Evolutionary conservation across 2,113 vertebrate species (phyloP), one percentile per base, ranked within the genome.

Genomic region (Oncorhynchus gorbuscha): DNA sequence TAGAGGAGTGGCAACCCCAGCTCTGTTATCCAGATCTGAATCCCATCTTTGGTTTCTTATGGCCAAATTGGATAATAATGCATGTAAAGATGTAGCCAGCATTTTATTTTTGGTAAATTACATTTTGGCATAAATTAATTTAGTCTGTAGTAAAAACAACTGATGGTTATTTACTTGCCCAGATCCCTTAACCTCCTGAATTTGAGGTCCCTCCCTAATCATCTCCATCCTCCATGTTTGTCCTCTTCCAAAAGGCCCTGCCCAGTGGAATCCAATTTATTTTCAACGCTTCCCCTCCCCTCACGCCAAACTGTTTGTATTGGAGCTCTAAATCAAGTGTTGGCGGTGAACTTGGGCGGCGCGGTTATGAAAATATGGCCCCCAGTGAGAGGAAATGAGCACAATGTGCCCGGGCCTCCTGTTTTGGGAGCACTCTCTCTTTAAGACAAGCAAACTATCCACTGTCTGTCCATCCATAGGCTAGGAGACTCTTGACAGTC

Each of bases 331-430:
- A 94, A 93, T 94, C 93, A 93, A 87, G 87, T 85, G 86, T 83
- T 91, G 90, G 69, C 83, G 85, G 83, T 93, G 91, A 93, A 92
- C 91, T 90, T 78, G 81, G 88, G 90, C 71, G 48, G 85, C 78
- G 84, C 88, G 92, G 93, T 94, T 94, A 93, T 88, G 81, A 94
- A 94, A 94, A 94, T 93, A 94, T 88, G 77, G 87, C 89, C 88
- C 79, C 67, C 72, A 77, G 71, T 90, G 92, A 93, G 91, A 91
- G 93, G 93, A 93, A 93, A 90, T 88, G 89, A 93, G 85, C 74
- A 91, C 93, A 91, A 91, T 91, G 88, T 83, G 68, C 83, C 76
- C 75, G 69, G 76, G 79, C 82, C 81, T 81, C 76, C 86, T 89
- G 75, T 89, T 89, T 87, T 85, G 79, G 88, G 84, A 86, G 51